These are phyloP conservation scores for Lytechinus pictus DNA, from an alignment of 35 echinoderm and acorn worm species.

Conservation along the genomic window DNA sequence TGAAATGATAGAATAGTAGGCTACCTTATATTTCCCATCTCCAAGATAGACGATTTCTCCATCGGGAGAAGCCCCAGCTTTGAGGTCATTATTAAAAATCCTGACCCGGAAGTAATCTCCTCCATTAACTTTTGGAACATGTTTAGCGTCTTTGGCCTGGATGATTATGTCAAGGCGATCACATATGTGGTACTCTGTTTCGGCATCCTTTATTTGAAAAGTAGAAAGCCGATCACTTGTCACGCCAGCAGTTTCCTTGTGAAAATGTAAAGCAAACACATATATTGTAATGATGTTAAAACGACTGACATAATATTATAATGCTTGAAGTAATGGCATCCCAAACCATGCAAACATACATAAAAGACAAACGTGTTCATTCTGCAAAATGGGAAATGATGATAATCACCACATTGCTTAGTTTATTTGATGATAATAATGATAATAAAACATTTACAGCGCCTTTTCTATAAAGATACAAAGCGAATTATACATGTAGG, in stretches of 20 bases:
- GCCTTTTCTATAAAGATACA: no score
- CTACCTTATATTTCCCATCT: slow-evolving; percentile 31
- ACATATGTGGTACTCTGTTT: background rate
- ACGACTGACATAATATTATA: no score
- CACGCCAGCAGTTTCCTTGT: background rate
- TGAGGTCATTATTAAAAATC: slow-evolving; percentile 1
- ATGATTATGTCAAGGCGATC: slow-evolving; percentile 20
- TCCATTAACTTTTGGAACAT: background rate
- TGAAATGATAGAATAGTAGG: background rate
- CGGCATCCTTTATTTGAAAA: background rate
- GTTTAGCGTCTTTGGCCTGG: background rate
- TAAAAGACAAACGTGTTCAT: no score
- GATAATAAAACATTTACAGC: no score
- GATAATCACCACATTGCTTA: no score
- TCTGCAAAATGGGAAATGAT: no score
- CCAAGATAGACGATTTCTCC: background rate
- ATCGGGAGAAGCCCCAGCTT: slow-evolving; percentile 14
- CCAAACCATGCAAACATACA: no score
- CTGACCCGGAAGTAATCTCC: slow-evolving; percentile 34
- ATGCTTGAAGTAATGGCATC: no score
- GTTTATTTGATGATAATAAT: no score
- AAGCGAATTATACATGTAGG: no score
- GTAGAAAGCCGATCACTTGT: background rate
- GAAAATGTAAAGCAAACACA: no score
- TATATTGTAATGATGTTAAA: no score